Evolutionary conservation across 2,113 vertebrate genomes (phyloP).

Genomic region (Chloroceryle aenea): DNA sequence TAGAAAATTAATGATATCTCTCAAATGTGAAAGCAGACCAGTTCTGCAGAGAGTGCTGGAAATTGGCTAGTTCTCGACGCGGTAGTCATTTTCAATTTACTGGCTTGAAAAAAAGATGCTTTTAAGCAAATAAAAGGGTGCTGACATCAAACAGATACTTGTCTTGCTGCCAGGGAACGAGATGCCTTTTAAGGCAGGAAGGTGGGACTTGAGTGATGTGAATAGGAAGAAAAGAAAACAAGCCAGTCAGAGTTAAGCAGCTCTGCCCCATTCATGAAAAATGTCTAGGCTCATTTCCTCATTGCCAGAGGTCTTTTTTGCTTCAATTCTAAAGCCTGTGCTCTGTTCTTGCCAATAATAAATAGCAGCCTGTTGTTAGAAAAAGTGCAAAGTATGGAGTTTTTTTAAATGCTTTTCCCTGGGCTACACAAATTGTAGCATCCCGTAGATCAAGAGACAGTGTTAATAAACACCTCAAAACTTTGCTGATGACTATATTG

Average conservation of each 20-base stretch:
- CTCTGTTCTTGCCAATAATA: conserved; percentile 71
- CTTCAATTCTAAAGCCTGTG: conserved; percentile 69
- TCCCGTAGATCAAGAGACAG: conserved; percentile 29
- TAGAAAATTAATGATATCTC: conserved; percentile 76
- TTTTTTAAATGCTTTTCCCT: conserved; percentile 30
- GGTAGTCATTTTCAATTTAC: conserved; percentile 76
- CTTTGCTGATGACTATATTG: conserved; percentile 43
- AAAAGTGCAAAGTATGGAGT: conserved; percentile 48
- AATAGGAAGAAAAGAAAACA: conserved; percentile 77
- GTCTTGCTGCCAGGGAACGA: conserved; percentile 74
- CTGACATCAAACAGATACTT: conserved; percentile 80
- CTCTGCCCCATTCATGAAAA: conserved; percentile 77
- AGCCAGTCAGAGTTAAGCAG: conserved; percentile 75
- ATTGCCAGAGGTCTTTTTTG: conserved; percentile 74
- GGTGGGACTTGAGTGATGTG: conserved; percentile 76
- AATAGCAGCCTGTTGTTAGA: conserved; percentile 60
- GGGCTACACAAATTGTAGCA: conserved; percentile 25
- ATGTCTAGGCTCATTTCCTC: conserved; percentile 72
- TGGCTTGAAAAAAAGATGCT: conserved; percentile 73
- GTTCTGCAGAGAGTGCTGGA: conserved; percentile 67
- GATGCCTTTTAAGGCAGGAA: conserved; percentile 76
- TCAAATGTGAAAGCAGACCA: conserved; percentile 63
- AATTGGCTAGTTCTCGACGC: conserved; percentile 67
- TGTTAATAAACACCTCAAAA: conserved; percentile 33
- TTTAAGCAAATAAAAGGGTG: conserved; percentile 77